phyloP scores from a whole-genome alignment of 2,797 vertebrate genomes.

The Parauchenoglanis punctatus region DNA sequence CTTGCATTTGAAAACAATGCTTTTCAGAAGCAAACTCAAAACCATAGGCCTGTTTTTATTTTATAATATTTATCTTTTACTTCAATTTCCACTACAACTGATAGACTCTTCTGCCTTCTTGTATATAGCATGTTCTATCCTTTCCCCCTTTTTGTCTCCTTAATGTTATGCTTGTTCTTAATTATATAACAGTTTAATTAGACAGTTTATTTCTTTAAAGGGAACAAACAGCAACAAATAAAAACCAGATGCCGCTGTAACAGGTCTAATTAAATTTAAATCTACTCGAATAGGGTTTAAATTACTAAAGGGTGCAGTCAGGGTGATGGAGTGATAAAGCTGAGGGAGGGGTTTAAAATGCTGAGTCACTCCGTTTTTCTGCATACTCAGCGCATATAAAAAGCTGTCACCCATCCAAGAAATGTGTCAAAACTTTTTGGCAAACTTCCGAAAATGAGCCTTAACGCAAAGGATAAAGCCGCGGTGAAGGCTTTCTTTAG shows the following conservation, averaged over 20 bases:
- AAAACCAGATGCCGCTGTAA: not conserved
- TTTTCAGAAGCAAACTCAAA: not conserved
- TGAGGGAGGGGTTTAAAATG: not conserved
- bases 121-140: not conserved
- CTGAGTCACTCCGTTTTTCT: not conserved
- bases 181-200: not conserved
- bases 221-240: not conserved
- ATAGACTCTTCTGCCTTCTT: not conserved
- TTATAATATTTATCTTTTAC: not conserved
- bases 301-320: not conserved
- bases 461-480: slow-evolving; percentile 49
- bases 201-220: not conserved
- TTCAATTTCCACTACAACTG: not conserved
- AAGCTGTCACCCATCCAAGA: not conserved
- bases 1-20: not conserved
- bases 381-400: slow-evolving; percentile 26
- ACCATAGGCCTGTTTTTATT: no score
- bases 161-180: not conserved
- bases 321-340: not conserved
- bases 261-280: not conserved
- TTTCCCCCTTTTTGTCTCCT: not conserved
- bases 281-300: not conserved
- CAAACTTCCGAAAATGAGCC: slow-evolving; percentile 42
- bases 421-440: not conserved
- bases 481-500: slow-evolving; percentile 48